Evolutionary conservation across 1,140 invertebrate species (phyloP).

Genomic region (Calliopsis andreniformis): DNA sequence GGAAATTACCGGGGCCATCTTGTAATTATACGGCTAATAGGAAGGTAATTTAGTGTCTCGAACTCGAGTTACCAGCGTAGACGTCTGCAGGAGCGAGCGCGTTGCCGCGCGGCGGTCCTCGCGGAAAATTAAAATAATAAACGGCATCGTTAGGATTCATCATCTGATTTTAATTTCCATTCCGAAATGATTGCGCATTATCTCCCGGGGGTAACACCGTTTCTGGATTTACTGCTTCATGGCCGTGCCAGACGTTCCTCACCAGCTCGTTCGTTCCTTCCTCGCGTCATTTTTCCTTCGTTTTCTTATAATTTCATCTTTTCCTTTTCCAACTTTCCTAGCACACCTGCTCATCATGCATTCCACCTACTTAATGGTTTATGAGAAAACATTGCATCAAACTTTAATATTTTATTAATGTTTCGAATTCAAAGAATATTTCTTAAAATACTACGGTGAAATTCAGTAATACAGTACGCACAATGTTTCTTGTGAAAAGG

Average conservation of each 20-base stretch:
- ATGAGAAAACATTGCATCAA: background rate
- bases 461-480: no score
- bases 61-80: constrained; percentile 78
- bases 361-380: constrained; percentile 13
- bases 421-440: background rate
- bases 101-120: constrained; percentile 66
- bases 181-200: constrained; percentile 82
- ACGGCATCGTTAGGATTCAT: constrained; percentile 83
- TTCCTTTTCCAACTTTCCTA: constrained; percentile 42
- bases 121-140: constrained; percentile 83
- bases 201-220: constrained; percentile 76
- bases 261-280: constrained; percentile 58
- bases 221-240: constrained; percentile 77
- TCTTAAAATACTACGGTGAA: no score
- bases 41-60: constrained; percentile 82
- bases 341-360: background rate
- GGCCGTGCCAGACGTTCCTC: constrained; percentile 67
- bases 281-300: constrained; percentile 44
- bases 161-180: constrained; percentile 83
- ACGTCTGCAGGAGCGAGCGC: constrained; percentile 54
- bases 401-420: constrained; percentile 5
- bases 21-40: constrained; percentile 83
- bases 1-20: constrained; percentile 82
- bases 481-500: no score
- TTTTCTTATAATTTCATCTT: constrained; percentile 43